Evolutionary conservation across 1,140 invertebrate species (phyloP).

Genomic region (Zaprionus nigranus): DNA sequence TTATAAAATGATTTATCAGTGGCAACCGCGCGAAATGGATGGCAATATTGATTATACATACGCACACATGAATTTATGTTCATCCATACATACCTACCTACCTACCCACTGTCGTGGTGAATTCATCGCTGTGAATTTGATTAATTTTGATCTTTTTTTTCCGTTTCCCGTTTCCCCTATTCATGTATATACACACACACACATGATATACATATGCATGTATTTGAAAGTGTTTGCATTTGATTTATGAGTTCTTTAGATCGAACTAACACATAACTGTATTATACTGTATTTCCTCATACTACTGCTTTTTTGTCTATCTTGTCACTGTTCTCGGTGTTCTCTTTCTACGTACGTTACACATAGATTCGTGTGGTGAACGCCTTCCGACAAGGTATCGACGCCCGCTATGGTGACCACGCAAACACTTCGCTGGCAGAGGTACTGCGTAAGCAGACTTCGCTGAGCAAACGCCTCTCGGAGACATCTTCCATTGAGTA

Average conservation of each 20-base stretch:
- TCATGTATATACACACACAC: neutral
- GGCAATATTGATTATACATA: neutral
- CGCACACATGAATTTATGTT: neutral
- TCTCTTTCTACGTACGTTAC: slow-evolving; percentile 59
- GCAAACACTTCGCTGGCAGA: slow-evolving; percentile 94
- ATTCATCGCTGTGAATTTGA: slow-evolving; percentile 19
- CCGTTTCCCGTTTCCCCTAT: neutral
- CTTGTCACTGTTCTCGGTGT: slow-evolving; percentile 73
- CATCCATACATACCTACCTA: neutral
- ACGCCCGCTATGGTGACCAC: slow-evolving; percentile 96
- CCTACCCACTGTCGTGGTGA: neutral
- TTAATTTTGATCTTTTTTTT: slow-evolving; percentile 16
- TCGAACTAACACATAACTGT: slow-evolving; percentile 33
- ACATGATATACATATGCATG: neutral
- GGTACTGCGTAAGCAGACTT: slow-evolving; percentile 95
- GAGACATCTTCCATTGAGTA: slow-evolving; percentile 96
- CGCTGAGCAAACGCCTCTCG: slow-evolving; percentile 94
- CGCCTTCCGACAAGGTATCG: slow-evolving; percentile 99
- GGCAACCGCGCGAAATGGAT: neutral
- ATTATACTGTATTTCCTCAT: slow-evolving; percentile 30
- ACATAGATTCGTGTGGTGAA: slow-evolving; percentile 98
- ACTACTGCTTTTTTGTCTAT: slow-evolving; percentile 59
- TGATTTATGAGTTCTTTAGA: slow-evolving; percentile 26
- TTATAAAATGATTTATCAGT: neutral
- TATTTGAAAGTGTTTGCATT: slow-evolving; percentile 33